Evolutionary conservation across 2,113 vertebrate genomes (phyloP).

Genomic region (Melospiza melodia): DNA sequence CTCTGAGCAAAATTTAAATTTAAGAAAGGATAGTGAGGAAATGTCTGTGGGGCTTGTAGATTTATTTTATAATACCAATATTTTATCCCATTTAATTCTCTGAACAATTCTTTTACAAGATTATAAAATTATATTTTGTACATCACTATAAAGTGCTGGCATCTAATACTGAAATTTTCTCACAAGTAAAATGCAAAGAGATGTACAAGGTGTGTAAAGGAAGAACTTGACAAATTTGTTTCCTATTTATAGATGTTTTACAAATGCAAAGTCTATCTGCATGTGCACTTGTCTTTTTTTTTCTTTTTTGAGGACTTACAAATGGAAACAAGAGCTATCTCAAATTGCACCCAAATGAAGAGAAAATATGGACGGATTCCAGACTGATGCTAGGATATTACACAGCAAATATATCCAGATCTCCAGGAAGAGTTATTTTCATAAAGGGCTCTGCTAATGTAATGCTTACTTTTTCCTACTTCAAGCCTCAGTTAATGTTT

Average conservation of each 20-base stretch:
- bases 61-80: not conserved
- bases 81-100: not conserved
- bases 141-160: not conserved
- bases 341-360: not conserved
- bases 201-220: not conserved
- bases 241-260: not conserved
- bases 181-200: not conserved
- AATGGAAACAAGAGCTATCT: not conserved
- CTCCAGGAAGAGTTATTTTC: not conserved
- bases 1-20: not conserved
- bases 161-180: not conserved
- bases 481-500: not conserved
- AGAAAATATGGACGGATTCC: not conserved
- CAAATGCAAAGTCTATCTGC: not conserved
- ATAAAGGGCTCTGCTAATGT: not conserved
- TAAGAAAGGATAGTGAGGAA: not conserved
- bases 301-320: not conserved
- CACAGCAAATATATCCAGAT: not conserved
- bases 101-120: not conserved
- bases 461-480: not conserved
- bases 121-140: not conserved
- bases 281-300: not conserved
- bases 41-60: not conserved
- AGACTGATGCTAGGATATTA: not conserved
- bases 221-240: not conserved